These are phyloP conservation scores for Pholis gunnellus DNA, from an alignment of 2,113 vertebrate genomes.

Conservation along the genomic window DNA sequence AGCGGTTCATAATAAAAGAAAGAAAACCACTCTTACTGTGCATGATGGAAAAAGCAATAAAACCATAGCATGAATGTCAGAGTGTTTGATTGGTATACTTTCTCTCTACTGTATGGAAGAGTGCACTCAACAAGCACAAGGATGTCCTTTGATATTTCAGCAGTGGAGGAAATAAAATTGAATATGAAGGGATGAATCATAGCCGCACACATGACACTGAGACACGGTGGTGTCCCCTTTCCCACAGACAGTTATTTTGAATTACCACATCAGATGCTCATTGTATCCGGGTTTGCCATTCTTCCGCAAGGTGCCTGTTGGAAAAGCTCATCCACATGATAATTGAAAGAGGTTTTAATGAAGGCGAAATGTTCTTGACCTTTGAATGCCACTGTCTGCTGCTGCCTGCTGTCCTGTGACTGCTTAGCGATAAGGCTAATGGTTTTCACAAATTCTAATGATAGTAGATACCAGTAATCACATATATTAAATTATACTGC, in stretches of 20 bases:
- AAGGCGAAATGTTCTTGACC: constrained; percentile 70
- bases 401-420: constrained; percentile 51
- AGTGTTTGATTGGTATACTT: constrained; percentile 36
- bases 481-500: background rate
- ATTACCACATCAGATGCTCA: constrained; percentile 51
- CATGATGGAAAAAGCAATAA: constrained; percentile 50
- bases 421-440: constrained; percentile 43
- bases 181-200: constrained; percentile 64
- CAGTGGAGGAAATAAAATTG: constrained; percentile 7
- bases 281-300: constrained; percentile 31
- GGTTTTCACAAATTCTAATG: constrained; percentile 24
- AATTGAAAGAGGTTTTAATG: constrained; percentile 73
- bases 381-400: constrained; percentile 75
- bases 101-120: constrained; percentile 29
- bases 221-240: constrained; percentile 10
- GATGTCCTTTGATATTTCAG: constrained; percentile 56
- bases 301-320: constrained; percentile 47
- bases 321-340: constrained; percentile 54
- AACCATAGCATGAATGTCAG: constrained; percentile 40
- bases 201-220: constrained; percentile 22
- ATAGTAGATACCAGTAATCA: constrained; percentile 11
- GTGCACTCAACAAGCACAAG: constrained; percentile 25
- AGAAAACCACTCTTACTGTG: background rate
- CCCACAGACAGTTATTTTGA: constrained; percentile 56
- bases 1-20: constrained; percentile 26